A percentile compares a stretch with the other conserved stretches of the same genome.
These are phyloP conservation scores for Drosophila ercepeae DNA, from an alignment of 1,140 invertebrate species.

Conservation along the genomic window DNA sequence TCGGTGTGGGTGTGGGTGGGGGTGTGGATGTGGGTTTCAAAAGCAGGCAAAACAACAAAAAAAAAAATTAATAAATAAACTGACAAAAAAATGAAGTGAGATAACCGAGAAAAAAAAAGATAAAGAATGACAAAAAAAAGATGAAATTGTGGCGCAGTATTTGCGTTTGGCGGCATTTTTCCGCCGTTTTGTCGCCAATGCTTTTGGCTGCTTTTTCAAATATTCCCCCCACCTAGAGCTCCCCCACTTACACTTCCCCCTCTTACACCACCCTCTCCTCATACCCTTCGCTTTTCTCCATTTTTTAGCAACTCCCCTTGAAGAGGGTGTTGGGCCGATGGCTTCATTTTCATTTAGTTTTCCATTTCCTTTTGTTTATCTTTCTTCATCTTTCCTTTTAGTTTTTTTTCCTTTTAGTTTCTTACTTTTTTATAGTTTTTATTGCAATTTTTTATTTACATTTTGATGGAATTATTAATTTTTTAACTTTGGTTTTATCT, in stretches of 20 bases:
- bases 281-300: constrained; percentile 1
- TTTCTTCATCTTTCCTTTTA: constrained; percentile 15
- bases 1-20: constrained; percentile 18
- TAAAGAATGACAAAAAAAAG: neutral
- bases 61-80: constrained; percentile 41
- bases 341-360: constrained; percentile 43
- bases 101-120: constrained; percentile 20
- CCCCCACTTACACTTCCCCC: neutral
- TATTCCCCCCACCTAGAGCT: constrained; percentile 35
- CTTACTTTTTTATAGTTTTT: constrained; percentile 13
- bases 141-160: constrained; percentile 66
- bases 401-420: neutral
- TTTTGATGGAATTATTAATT: constrained; percentile 65
- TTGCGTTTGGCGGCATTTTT: constrained; percentile 70
- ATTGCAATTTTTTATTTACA: constrained; percentile 42
- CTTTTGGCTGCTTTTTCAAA: constrained; percentile 46
- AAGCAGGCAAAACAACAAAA: constrained; percentile 13
- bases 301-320: constrained; percentile 18
- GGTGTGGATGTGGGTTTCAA: constrained; percentile 20
- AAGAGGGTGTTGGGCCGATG: constrained; percentile 35
- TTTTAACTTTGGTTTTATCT: constrained; percentile 55
- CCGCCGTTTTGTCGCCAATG: constrained; percentile 21
- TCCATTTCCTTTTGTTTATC: constrained; percentile 58
- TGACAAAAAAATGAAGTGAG: constrained; percentile 28
- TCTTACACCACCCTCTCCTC: too few species aligned